Evolutionary conservation across 2,888 invertebrate genomes (phyloP).

Genomic region (Scrobipalpa atriplicella): DNA sequence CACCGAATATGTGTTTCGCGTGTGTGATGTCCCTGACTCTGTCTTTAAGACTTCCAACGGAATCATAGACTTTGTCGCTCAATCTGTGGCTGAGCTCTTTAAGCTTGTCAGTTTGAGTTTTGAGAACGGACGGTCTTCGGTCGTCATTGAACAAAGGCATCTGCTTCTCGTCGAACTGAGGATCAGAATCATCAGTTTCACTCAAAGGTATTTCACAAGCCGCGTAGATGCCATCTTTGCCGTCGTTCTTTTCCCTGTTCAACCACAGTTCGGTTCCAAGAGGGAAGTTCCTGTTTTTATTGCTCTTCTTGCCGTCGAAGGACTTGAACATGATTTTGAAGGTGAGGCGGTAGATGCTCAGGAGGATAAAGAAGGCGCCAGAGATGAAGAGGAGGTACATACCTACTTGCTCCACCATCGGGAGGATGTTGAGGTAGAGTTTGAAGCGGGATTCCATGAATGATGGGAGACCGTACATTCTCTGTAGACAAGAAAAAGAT

Average conservation of each 20-base stretch:
- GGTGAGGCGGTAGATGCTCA: slow-evolving; percentile 72
- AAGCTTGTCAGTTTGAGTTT: slow-evolving; percentile 56
- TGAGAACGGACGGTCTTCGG: slow-evolving; percentile 44
- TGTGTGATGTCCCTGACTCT: slow-evolving; percentile 55
- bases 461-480: slow-evolving; percentile 86
- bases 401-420: slow-evolving; percentile 81
- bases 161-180: slow-evolving; percentile 37
- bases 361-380: slow-evolving; percentile 74
- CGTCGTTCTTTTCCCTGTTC: slow-evolving; percentile 41
- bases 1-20: slow-evolving; percentile 54
- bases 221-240: slow-evolving; percentile 56
- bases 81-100: slow-evolving; percentile 60
- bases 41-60: slow-evolving; percentile 61
- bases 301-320: slow-evolving; percentile 49
- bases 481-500: slow-evolving; percentile 72
- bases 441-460: slow-evolving; percentile 85
- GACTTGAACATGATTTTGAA: slow-evolving; percentile 73
- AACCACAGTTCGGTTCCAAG: slow-evolving; percentile 52
- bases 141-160: slow-evolving; percentile 34
- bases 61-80: slow-evolving; percentile 65
- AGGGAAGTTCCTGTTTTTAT: slow-evolving; percentile 46
- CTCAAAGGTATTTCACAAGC: slow-evolving; percentile 70
- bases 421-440: slow-evolving; percentile 88
- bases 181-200: slow-evolving; percentile 57
- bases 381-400: slow-evolving; percentile 82